These are phyloP conservation scores for Geococcyx californianus DNA, from an alignment of 2,113 vertebrate species.

Conservation along the genomic window DNA sequence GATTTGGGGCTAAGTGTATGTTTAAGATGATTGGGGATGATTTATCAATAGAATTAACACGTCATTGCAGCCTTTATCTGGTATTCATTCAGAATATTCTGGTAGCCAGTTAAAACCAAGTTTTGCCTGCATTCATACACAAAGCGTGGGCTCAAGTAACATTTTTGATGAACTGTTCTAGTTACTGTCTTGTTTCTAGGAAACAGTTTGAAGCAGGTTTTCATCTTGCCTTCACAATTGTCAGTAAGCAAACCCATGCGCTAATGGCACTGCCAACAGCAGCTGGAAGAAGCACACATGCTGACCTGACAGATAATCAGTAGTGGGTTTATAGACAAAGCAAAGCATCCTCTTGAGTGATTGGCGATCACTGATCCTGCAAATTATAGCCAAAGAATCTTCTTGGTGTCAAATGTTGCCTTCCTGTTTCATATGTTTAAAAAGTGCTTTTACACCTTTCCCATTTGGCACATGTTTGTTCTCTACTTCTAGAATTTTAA, in stretches of 20 bases:
- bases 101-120: no score
- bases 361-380: neutral
- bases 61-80: neutral
- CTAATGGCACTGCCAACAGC: neutral
- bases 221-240: neutral
- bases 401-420: neutral
- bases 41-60: neutral
- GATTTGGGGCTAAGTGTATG: neutral
- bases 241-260: neutral
- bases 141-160: neutral
- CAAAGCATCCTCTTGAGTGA: neutral
- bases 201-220: neutral
- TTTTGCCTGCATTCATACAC: neutral
- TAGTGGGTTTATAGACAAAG: neutral
- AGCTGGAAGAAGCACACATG: fast-evolving
- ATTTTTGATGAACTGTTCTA: neutral
- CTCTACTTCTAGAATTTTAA: neutral
- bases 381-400: neutral
- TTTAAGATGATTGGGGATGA: neutral
- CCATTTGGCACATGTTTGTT: neutral
- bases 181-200: neutral
- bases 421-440: neutral
- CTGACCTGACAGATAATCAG: neutral
- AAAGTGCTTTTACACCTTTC: neutral
- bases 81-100: neutral